These are phyloP conservation scores for Punctoribates punctum DNA, from an alignment of 2,888 invertebrate species.

Conservation along the genomic window DNA sequence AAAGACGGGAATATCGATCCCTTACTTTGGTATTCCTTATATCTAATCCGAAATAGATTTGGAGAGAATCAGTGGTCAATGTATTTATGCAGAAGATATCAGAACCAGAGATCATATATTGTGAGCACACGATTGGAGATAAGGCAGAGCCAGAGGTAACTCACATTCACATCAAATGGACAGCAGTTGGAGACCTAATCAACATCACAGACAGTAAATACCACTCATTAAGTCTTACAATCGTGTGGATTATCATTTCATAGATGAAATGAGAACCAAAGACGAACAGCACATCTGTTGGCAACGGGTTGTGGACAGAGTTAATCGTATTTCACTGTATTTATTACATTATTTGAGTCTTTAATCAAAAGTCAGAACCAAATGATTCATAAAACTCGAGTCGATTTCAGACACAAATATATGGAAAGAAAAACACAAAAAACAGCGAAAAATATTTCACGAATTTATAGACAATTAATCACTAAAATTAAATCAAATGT, in stretches of 20 bases:
- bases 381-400: not conserved
- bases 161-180: not conserved
- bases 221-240: slow-evolving; percentile 16
- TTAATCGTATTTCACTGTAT: slow-evolving; percentile 18
- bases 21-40: not conserved
- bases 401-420: not conserved
- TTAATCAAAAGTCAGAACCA: slow-evolving; percentile 15
- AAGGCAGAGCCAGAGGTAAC: not conserved
- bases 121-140: not conserved
- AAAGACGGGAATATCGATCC: not conserved
- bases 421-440: not conserved
- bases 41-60: slow-evolving; percentile 29
- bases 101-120: not conserved
- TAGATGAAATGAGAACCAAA: not conserved
- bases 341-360: slow-evolving; percentile 1
- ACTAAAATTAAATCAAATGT: not conserved
- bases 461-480: not conserved
- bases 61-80: slow-evolving; percentile 5
- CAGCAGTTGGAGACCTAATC: not conserved
- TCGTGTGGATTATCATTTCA: slow-evolving; percentile 13
- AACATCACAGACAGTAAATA: not conserved
- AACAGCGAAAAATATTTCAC: not conserved
- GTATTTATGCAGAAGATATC: not conserved
- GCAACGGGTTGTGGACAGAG: not conserved
- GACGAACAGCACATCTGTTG: slow-evolving; percentile 17